These are phyloP conservation scores for Kryptopterus vitreolus DNA, from an alignment of 2,797 vertebrate genomes.

Conservation along the genomic window DNA sequence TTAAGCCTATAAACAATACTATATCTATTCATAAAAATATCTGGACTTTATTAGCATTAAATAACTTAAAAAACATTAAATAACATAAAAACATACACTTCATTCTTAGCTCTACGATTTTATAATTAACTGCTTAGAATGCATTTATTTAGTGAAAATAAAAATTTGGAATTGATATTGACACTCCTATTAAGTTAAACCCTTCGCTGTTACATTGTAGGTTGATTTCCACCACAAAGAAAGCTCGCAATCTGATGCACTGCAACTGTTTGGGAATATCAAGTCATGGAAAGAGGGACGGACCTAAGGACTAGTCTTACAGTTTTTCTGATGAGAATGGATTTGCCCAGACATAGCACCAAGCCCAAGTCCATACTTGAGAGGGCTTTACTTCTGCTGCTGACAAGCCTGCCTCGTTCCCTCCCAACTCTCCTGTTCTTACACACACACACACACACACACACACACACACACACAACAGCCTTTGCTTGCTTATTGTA, in stretches of 20 bases:
- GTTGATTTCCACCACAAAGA: neutral
- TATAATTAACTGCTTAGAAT: neutral
- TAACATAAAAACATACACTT: neutral
- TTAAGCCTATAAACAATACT: neutral
- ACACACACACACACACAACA: conserved; percentile 49
- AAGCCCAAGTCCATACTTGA: conserved; percentile 75
- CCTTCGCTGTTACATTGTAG: neutral
- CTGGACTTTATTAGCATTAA: no score
- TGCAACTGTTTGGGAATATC: conserved; percentile 43
- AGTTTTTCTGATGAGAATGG: conserved; percentile 68
- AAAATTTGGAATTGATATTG: neutral
- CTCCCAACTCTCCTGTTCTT: conserved; percentile 52
- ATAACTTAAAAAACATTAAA: neutral
- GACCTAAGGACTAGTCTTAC: conserved; percentile 23
- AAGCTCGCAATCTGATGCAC: neutral
- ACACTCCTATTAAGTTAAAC: neutral
- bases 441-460: neutral
- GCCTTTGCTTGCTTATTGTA: conserved; percentile 49
- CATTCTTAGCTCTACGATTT: neutral
- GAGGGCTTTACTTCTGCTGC: conserved; percentile 58
- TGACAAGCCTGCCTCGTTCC: conserved; percentile 48
- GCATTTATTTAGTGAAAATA: neutral
- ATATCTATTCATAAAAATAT: no score
- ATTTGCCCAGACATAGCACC: conserved; percentile 75
- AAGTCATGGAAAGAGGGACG: conserved; percentile 65